phyloP scores from a whole-genome alignment of 2,113 vertebrate species.

The Dicerorhinus sumatrensis region DNA sequence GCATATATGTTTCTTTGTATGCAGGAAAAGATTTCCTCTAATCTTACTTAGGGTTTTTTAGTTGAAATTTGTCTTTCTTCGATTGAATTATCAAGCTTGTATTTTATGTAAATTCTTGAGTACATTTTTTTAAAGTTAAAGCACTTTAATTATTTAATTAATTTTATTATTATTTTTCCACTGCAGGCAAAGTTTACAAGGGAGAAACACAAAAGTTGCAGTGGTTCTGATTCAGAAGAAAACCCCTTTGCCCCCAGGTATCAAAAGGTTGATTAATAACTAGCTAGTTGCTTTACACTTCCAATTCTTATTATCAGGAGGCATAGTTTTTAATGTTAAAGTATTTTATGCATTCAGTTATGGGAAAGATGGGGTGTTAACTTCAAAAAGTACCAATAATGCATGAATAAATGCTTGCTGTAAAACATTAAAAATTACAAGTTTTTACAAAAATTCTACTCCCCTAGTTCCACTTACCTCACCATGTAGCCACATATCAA shows the following conservation, averaged over 20 bases:
- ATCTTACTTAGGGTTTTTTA: neutral
- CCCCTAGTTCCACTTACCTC: neutral
- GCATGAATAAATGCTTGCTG: neutral
- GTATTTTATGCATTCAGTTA: neutral
- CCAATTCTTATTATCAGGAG: neutral
- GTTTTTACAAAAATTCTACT: neutral
- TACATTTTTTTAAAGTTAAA: neutral
- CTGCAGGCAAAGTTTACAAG: slow-evolving; percentile 96
- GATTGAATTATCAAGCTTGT: neutral
- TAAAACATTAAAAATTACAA: neutral
- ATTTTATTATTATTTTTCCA: neutral
- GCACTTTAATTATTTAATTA: neutral
- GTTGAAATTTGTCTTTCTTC: slow-evolving; percentile 31
- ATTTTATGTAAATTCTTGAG: neutral
- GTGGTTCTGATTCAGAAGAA: slow-evolving; percentile 99
- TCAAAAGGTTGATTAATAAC: neutral
- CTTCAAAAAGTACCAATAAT: neutral
- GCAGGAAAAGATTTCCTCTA: neutral
- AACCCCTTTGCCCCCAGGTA: slow-evolving; percentile 98
- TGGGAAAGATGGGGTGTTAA: neutral
- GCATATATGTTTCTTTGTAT: neutral
- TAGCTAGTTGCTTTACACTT: neutral
- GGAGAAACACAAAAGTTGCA: slow-evolving; percentile 98
- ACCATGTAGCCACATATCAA: neutral
- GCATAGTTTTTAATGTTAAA: neutral